phyloP scores from a whole-genome alignment of 2,888 invertebrate genomes.

The Seira musarum region DNA sequence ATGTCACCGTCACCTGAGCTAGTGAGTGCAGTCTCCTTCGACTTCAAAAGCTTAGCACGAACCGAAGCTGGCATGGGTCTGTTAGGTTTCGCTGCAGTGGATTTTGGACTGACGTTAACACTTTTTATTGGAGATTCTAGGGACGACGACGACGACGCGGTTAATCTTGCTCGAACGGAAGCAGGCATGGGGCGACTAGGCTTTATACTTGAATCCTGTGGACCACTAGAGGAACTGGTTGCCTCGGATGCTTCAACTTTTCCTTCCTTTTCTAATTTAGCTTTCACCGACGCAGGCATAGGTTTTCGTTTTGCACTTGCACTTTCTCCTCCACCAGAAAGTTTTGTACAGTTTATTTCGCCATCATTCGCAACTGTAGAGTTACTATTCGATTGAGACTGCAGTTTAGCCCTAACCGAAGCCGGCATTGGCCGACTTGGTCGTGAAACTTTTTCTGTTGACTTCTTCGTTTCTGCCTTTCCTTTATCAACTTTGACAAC shows the following conservation, averaged over 20 bases:
- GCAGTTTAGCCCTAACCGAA: not conserved
- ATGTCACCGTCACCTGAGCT: conserved; percentile 20
- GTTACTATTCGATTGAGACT: no score
- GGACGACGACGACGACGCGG: not conserved
- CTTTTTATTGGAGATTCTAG: not conserved
- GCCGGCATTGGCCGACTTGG: conserved; percentile 9
- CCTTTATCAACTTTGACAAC: not conserved
- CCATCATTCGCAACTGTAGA: no score
- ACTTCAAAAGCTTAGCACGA: conserved; percentile 8
- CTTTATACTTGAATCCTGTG: not conserved
- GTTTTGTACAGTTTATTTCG: no score
- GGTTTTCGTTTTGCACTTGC: not conserved
- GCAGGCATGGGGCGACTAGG: conserved; percentile 35
- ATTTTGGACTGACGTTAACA: not conserved
- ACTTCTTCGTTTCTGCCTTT: not conserved
- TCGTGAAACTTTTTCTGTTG: not conserved
- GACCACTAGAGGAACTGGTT: not conserved
- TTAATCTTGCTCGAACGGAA: conserved; percentile 10
- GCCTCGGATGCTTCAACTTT: not conserved
- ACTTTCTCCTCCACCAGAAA: not conserved
- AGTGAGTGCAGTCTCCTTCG: not conserved
- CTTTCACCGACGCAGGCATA: conserved; percentile 28
- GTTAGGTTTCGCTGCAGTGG: not conserved
- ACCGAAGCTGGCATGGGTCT: conserved; percentile 43
- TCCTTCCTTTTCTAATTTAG: not conserved